These are phyloP conservation scores for Pseudotriccus pelzelni DNA, from an alignment of 2,797 vertebrate genomes.

Conservation along the genomic window DNA sequence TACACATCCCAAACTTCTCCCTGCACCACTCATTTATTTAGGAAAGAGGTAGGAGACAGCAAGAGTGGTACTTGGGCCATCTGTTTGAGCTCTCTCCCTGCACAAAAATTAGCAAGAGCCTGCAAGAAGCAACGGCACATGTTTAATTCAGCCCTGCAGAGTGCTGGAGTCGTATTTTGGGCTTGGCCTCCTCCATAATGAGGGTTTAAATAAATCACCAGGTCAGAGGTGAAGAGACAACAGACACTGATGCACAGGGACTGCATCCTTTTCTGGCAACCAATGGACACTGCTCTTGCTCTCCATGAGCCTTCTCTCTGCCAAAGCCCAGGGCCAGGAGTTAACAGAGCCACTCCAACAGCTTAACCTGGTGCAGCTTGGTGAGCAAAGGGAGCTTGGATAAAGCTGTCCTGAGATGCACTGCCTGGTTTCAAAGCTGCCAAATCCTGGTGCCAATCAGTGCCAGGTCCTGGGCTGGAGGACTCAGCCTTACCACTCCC, in stretches of 20 bases:
- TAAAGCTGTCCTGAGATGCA: background rate
- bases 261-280: background rate
- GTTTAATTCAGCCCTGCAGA: constrained; percentile 8
- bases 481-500: accelerated
- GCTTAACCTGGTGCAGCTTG: background rate
- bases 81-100: background rate
- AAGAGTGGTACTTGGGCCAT: background rate
- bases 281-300: background rate
- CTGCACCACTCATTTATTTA: constrained; percentile 21
- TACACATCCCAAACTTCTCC: constrained; percentile 14
- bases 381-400: background rate
- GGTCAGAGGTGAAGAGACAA: background rate
- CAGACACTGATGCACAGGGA: background rate
- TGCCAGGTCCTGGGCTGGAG: background rate
- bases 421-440: background rate
- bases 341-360: background rate
- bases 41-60: background rate
- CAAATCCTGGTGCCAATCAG: background rate
- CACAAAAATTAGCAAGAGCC: constrained; percentile 1
- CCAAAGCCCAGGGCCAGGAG: background rate
- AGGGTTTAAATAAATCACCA: constrained; percentile 8
- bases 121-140: constrained; percentile 5
- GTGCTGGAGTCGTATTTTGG: constrained; percentile 15
- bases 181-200: background rate
- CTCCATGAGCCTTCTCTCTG: background rate